Conservation (phyloP, 2,888 invertebrate species). For the Parnassius smintheus region DNA sequence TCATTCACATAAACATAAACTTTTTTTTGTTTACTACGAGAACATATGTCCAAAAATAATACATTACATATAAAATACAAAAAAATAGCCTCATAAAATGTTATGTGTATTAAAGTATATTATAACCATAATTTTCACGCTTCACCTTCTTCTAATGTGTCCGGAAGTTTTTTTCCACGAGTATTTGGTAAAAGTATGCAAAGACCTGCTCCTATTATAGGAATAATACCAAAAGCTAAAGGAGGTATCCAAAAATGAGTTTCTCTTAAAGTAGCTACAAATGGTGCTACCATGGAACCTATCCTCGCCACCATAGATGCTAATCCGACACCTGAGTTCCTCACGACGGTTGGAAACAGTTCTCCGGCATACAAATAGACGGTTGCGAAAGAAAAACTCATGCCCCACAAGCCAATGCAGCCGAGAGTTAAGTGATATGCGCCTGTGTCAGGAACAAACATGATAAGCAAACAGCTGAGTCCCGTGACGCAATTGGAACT, state of each 20-base stretch:
- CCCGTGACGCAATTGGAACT: conserved; percentile 84
- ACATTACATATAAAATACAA: conserved; percentile 25
- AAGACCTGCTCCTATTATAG: conserved; percentile 84
- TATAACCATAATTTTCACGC: conserved; percentile 42
- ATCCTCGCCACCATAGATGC: conserved; percentile 92
- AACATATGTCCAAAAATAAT: conserved; percentile 6
- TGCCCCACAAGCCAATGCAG: conserved; percentile 88
- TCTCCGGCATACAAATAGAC: conserved; percentile 94
- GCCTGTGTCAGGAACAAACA: conserved; percentile 72
- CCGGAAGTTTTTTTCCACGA: conserved; percentile 86
- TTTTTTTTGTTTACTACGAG: neutral
- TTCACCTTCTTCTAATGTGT: conserved; percentile 91
- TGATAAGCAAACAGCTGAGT: conserved; percentile 83
- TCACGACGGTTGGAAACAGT: conserved; percentile 92
- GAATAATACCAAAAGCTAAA: conserved; percentile 85
- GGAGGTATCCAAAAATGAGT: conserved; percentile 84
- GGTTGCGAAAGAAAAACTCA: conserved; percentile 91
- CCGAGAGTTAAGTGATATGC: conserved; percentile 83
- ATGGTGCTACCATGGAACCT: conserved; percentile 93
- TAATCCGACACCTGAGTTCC: conserved; percentile 92
- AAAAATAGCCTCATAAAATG: conserved; percentile 24
- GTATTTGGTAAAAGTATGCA: conserved; percentile 90
- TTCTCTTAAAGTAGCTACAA: conserved; percentile 85
- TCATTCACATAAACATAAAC: too few relatives aligned
- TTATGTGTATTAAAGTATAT: neutral